These are phyloP conservation scores for Cylindroiulus punctatus DNA, from an alignment of 2,888 invertebrate species.

Conservation along the genomic window DNA sequence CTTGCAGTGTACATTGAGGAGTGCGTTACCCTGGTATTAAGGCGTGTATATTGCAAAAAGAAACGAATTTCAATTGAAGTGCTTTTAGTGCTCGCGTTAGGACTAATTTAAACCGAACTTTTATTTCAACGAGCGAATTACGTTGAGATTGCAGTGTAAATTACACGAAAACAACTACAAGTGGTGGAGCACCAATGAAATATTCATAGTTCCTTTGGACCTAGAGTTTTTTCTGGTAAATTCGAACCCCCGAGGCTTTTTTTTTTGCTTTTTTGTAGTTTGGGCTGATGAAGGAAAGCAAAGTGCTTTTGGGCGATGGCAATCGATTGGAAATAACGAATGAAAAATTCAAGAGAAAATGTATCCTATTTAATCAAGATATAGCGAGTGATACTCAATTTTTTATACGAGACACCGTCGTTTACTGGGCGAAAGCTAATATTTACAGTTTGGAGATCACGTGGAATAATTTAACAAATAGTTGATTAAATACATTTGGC, in stretches of 20 bases:
- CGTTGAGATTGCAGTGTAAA: slow-evolving; percentile 15
- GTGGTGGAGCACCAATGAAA: slow-evolving; percentile 6
- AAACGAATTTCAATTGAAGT: slow-evolving; percentile 32
- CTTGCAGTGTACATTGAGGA: neutral
- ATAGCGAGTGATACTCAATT: neutral
- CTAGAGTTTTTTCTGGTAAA: neutral
- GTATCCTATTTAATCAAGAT: slow-evolving; percentile 8
- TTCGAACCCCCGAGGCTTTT: neutral
- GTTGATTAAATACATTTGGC: slow-evolving; percentile 22
- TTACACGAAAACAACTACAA: slow-evolving; percentile 40
- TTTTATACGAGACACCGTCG: neutral
- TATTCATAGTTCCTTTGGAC: slow-evolving; percentile 37
- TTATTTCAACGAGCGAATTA: slow-evolving; percentile 31
- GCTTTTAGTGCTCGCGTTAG: neutral
- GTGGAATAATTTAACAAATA: slow-evolving; percentile 13
- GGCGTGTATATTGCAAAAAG: neutral
- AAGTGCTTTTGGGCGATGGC: slow-evolving; percentile 40
- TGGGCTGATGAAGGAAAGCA: slow-evolving; percentile 12
- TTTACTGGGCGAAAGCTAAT: slow-evolving; percentile 7
- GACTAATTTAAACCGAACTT: slow-evolving; percentile 5
- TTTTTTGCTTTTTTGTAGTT: neutral
- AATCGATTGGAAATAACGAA: slow-evolving; percentile 43
- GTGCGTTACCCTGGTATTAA: neutral
- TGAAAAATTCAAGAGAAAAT: slow-evolving; percentile 45
- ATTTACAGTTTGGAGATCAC: neutral